Evolutionary conservation across 2,797 vertebrate species (phyloP), one percentile per base, ranked within the genome.

Genomic region (Rhabdomys pumilio): DNA sequence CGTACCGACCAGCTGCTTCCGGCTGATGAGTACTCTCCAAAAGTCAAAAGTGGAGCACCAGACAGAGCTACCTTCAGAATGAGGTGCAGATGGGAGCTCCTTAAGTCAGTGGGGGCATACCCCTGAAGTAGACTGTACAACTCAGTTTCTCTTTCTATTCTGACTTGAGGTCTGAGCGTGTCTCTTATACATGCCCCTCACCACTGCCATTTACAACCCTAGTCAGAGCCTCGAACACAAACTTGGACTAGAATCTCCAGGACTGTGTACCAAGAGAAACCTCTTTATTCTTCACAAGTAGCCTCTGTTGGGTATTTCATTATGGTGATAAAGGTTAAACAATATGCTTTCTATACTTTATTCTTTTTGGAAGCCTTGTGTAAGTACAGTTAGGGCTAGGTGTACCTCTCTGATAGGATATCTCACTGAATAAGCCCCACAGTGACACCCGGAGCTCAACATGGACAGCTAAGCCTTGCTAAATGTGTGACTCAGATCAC

Each of bases 401-500:
- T 0, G 0, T 29, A 4, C 13, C 15, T 15, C 29, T 47, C 1
- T n/a, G 47, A 4, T 34, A 90, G 88, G 85, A 53, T 20, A 15
- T 29, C 6, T 3, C 55, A 20, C 73, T 84, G 38, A 13, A 0
- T 15, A 14, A 9, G 53, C 15, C 53, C 59, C 38, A 20, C 12
- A 14, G n/a, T 50, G 88, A 75, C 38, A 81, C 29, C 53, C 55
- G 0, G 13, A 55, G 44, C 57, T 82, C 77, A n/a, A 19, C 38
- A 6, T 0, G 59, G 82, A 44, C 14, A 53, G 89, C 6, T 24
- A 53, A 67, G 19, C 15, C 79, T 63, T 53, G 13, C 75, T 73
- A 85, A 38, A 72, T 17, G 19, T 44, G n/a, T 96, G 95, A 95
- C 80, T 94, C 87, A 93, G 75, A 34, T 44, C 6, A 15, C 0